Evolutionary conservation across 2,888 invertebrate species (phyloP), one percentile per base, ranked within the genome.

Genomic region (Drosophila seclusa): DNA sequence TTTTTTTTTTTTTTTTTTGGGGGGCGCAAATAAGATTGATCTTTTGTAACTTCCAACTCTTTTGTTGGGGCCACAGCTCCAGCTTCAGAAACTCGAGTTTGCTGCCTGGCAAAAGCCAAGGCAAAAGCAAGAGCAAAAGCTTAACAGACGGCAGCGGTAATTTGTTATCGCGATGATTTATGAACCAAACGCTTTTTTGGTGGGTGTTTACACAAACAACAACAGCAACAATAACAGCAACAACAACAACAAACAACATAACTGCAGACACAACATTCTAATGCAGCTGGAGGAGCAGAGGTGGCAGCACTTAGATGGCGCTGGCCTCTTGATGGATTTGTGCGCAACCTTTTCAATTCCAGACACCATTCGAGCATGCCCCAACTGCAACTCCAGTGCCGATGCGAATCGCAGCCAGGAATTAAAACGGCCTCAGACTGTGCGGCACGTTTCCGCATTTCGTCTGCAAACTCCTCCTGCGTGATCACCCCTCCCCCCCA

Each of bases 141-240:
- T 68, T 57, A 53, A 48, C 61, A 70, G 78, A 74, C 89, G 85
- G 91, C 91, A 91, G 91, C 91, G 91, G 91, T 89, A 91, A 91
- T 91, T 91, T 91, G 90, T 89, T 92, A 91, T 91, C 91, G 79
- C 80, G 91, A 91, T 91, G 91, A 91, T 91, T 91, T 92, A 91
- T 91, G 92, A 91, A 91, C 91, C 83, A 89, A 78, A 82, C 65
- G 75, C 64, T 68, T 67, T 87, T 87, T 82, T 76, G 78, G 90
- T 90, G 90, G 91, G 90, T 87, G 91, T 90, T 89, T 82, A 88
- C 87, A 86, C 83, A 84, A 68, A 59, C 68, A 78, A 62, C 65
- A 71, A 48, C 57, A 64, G 3, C 27, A 38, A 52, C 18, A 27
- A 2, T 38, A 66, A 2, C 11, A 42, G 7, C 4, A 42, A 6